Base-by-base conservation (phyloP, 2,888 invertebrate species). In the Ennomos fuscantarius region DNA sequence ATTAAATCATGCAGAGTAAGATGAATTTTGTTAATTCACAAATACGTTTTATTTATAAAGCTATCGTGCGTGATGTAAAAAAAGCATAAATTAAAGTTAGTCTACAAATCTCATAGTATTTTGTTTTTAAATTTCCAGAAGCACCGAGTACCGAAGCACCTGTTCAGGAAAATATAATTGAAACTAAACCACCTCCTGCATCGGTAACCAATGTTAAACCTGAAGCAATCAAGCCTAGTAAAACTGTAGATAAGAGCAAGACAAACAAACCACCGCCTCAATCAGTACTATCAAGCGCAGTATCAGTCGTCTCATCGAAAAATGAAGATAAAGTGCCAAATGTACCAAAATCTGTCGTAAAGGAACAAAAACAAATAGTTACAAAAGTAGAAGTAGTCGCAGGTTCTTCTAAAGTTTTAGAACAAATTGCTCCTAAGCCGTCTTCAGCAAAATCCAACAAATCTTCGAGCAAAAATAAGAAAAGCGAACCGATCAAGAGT, bases 351-450 rank as follows among this genome's bases (percentile, higher is more conserved):
- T 93, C 93, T 66, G 79, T 87, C 8, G 73, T 73, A 1, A 87
- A 87, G 69, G 91, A 91, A 74, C 84, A 87, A 68, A 92, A 91
- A 79, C 87, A 82, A 81, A 84, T 93, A 3, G 84, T 92, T 34
- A 86, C 89, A 13, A 93, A 93, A 79, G 92, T 94, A 9, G 94
- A 94, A 86, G 91, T 94, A 42, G 93, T 94, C 15, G 79, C 93
- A 31, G 88, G 93, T 9, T 86, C 93, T 8, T 92, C 93, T 0
- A 90, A 92, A 80, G 86, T 88, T 48, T 74, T 92, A 12, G 92
- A 89, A 74, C 86, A 65, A 68, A 76, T 68, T 55, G 63, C 79
- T n/a, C 74, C 80, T 10, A 89, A 89, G 70, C 79, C 72, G 55
- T 55, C 82, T 35, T 50, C 76, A 1, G 67, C 70, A 45, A 89